These are phyloP conservation scores for Atherix ibis DNA, from an alignment of 2,888 invertebrate species.

Conservation along the genomic window DNA sequence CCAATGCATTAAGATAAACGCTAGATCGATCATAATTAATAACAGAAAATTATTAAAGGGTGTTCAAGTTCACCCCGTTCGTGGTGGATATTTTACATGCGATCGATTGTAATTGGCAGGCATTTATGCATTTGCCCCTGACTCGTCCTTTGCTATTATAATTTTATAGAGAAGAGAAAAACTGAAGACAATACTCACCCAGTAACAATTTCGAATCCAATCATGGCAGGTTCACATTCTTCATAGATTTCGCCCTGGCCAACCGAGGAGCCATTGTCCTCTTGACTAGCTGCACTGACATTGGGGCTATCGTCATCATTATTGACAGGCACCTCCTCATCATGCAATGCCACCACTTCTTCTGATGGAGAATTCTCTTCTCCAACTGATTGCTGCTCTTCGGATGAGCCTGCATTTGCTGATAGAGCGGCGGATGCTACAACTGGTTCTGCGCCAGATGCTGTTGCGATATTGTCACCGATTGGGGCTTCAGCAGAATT, in stretches of 20 bases:
- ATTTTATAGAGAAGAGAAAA: too few relatives aligned
- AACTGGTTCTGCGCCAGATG: slow-evolving; percentile 16
- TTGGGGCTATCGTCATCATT: slow-evolving; percentile 9
- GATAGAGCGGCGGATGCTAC: slow-evolving; percentile 23
- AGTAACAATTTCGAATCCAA: slow-evolving; percentile 81
- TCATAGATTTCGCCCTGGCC: slow-evolving; percentile 32
- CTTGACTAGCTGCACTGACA: slow-evolving; percentile 15
- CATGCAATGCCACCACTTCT: slow-evolving; percentile 10
- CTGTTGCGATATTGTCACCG: slow-evolving; percentile 18
- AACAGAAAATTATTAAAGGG: too few relatives aligned
- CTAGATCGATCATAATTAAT: too few relatives aligned
- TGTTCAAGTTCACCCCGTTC: too few relatives aligned
- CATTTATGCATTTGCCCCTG: too few relatives aligned
- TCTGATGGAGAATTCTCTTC: slow-evolving; percentile 3
- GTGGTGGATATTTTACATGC: too few relatives aligned
- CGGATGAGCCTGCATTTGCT: slow-evolving; percentile 11
- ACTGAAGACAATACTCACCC: slow-evolving; percentile 37
- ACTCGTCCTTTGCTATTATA: too few relatives aligned
- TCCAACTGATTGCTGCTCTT: slow-evolving; percentile 4
- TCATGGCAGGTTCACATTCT: slow-evolving; percentile 77
- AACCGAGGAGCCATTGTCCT: slow-evolving; percentile 7
- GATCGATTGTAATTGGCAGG: too few relatives aligned
- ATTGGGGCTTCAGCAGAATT: slow-evolving; percentile 18
- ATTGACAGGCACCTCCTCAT: slow-evolving; percentile 6
- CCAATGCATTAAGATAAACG: too few relatives aligned